Base-by-base conservation (phyloP, 2,797 vertebrate species). In the Gallirallus australis region DNA sequence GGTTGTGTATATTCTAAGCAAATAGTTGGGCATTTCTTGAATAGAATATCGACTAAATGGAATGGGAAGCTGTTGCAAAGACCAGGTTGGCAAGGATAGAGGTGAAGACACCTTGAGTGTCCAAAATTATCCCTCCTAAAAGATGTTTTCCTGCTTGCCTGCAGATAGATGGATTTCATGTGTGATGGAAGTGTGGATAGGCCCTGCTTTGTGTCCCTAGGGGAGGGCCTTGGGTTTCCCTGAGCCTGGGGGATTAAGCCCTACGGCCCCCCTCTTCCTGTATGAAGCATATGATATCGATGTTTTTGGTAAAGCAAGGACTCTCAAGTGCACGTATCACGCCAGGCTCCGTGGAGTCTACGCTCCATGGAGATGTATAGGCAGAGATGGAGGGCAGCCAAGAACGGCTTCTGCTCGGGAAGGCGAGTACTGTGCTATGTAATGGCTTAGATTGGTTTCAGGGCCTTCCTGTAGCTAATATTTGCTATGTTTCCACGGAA, bases 281-380 rank as follows among this genome's bases (percentile, higher is more conserved):
- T 96, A 97, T 97, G 96, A 97, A 98, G 96, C 97, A 96, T 96
- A 69, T 91, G 98, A 97, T 97, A 96, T 97, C 57, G 57, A 94
- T 93, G 95, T 83, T 98, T 97, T 97, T 52, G 92, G 96, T 96
- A 95, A 89, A 96, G 92, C 14, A 7, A 90, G 90, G 90, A 50
- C 94, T 97, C 96, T 95, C 93, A 93, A 69, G 94, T 17, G 68
- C 97, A 97, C 53, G 65, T 97, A 97, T 97, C 94, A 61, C 20
- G 56, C 90, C 93, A 97, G 98, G 98, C 98, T 98, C 98, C 98
- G 2, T 48, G 60, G 96, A 97, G 98, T 98, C 98, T 98, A 92
- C 83, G 2, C 86, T 96, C 86, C 14, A n/a, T 82, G 83, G 95
- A 95, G 97, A 97, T 96, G 96, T 63, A 97, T 83, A 97, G 97